Base-by-base conservation (phyloP, 1,140 invertebrate genomes). In the Calephelis virginiensis region DNA sequence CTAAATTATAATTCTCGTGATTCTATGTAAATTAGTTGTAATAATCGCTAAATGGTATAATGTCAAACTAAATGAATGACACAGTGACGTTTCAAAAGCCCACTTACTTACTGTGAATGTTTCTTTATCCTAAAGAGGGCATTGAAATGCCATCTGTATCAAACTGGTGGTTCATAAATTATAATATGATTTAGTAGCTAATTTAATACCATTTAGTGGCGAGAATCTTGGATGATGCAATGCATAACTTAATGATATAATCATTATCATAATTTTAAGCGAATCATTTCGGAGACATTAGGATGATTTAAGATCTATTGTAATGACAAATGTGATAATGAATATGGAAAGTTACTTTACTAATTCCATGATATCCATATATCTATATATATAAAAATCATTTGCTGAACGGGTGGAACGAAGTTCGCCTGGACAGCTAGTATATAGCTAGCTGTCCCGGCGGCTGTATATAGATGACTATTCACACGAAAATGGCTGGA, bases 1-100 rank as follows among this genome's bases (percentile, higher is more conserved):
- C 37, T 56, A 56, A 43, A 43, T 43, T 45, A 43, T 63, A 37
- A 49, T 48, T 47, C 28, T 10, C 12, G 45, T 17, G 49, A 53
- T 17, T 56, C 40, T 40, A 64, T 50, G 48, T 40, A 64, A 56
- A 65, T 65, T 50, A 65, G 59, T 65, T 50, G 37, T 56, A 45
- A 56, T 53, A 59, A 64, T 45, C 50, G 37, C 63, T 50, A 64
- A 64, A 64, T 53, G 50, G 49, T 64, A 64, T 64, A 59, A 64
- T 64, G 50, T 56, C 50, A 59, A 64, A 64, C 13, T 43, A 45
- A 64, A 59, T 64, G 50, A 48, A 53, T 59, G 53, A 50, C 38
- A 47, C 11, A 46, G 28, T 59, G 50, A 59, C 40, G 50, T 64
- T 40, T 45, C 63, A 17, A 43, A 59, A 59, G 28, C 53, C 63